These are phyloP conservation scores for Sitta carolinensis DNA, from an alignment of 2,797 vertebrate genomes.

Conservation along the genomic window DNA sequence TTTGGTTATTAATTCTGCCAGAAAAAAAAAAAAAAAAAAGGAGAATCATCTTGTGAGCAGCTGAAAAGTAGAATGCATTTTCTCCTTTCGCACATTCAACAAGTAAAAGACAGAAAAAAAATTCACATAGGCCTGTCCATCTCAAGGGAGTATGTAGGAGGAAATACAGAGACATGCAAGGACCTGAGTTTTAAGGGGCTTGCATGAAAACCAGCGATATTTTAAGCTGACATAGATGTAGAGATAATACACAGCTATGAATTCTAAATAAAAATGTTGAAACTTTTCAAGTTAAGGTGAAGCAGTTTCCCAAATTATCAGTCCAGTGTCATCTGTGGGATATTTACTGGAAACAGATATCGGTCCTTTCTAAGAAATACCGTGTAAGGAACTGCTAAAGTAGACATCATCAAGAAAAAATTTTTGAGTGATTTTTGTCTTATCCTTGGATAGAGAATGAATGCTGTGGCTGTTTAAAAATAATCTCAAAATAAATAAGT, in stretches of 20 bases:
- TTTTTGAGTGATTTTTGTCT: conserved; percentile 17
- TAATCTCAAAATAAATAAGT: conserved; percentile 47
- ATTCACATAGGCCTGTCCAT: neutral
- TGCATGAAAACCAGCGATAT: neutral
- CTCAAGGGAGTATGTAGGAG: neutral
- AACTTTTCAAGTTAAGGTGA: neutral
- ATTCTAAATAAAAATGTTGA: neutral
- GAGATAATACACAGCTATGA: neutral
- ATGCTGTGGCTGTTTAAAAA: conserved; percentile 45
- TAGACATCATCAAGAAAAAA: conserved; percentile 27
- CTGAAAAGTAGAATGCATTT: neutral
- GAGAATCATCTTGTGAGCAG: neutral
- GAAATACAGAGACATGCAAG: neutral
- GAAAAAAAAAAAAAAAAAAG: neutral
- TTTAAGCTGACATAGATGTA: neutral
- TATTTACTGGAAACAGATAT: neutral
- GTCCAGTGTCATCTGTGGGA: neutral
- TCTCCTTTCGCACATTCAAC: neutral
- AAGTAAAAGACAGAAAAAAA: neutral
- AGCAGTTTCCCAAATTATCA: neutral
- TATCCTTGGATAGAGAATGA: conserved; percentile 23
- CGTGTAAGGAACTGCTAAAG: neutral
- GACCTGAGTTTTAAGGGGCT: neutral
- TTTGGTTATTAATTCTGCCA: neutral
- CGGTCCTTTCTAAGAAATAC: conserved; percentile 28